Percentiles rank a stretch among this genome's conserved stretches.
Conservation (phyloP, 2,888 invertebrate genomes). For the Stenoptilia bipunctidactyla region DNA sequence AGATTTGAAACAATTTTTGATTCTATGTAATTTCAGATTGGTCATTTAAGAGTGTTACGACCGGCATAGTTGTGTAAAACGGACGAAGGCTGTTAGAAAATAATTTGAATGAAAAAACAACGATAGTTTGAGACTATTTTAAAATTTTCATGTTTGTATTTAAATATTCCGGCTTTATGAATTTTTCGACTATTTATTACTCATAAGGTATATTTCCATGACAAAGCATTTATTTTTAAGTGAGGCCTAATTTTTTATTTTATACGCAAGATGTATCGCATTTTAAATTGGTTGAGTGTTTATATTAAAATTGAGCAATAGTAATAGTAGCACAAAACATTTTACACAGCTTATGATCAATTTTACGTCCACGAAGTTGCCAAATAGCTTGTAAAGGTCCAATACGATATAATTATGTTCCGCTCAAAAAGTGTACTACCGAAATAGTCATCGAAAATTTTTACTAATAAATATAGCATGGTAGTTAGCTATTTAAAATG, state of each 20-base stretch:
- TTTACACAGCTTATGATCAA: slow-evolving; percentile 36
- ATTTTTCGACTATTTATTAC: slow-evolving; percentile 38
- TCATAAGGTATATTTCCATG: slow-evolving; percentile 50
- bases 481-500: slow-evolving; percentile 20
- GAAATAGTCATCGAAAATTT: slow-evolving; percentile 26
- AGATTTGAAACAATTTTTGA: slow-evolving; percentile 5
- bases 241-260: slow-evolving; percentile 53
- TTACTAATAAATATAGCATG: slow-evolving; percentile 35
- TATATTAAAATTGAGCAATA: neutral
- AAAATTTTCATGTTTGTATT: neutral
- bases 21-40: slow-evolving; percentile 56
- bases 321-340: slow-evolving; percentile 33
- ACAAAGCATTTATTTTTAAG: slow-evolving; percentile 61
- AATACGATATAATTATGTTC: slow-evolving; percentile 29
- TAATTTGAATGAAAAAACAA: slow-evolving; percentile 37
- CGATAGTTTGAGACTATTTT: slow-evolving; percentile 54
- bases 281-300: neutral
- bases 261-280: slow-evolving; percentile 14
- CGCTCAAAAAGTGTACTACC: slow-evolving; percentile 41
- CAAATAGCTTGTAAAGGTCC: slow-evolving; percentile 59
- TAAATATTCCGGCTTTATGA: neutral
- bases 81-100: slow-evolving; percentile 22
- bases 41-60: slow-evolving; percentile 67
- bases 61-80: slow-evolving; percentile 55
- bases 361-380: slow-evolving; percentile 64